These are phyloP conservation scores for Pipistrellus kuhlii DNA, from an alignment of 2,797 vertebrate species.

Conservation along the genomic window DNA sequence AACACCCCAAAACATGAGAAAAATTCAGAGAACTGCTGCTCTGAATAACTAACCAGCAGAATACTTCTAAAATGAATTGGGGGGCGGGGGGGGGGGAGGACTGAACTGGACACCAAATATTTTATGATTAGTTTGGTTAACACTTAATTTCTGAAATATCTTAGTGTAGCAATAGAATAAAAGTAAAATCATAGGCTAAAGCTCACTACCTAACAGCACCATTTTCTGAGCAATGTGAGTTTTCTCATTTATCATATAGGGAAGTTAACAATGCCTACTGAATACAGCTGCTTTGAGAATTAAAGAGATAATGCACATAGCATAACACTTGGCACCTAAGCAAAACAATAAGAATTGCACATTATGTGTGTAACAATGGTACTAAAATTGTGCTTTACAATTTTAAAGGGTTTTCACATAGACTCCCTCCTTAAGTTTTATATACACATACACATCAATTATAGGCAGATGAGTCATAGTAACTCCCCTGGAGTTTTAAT, in stretches of 20 bases:
- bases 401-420: slow-evolving; percentile 18
- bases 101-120: background rate
- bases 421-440: background rate
- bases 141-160: slow-evolving; percentile 7
- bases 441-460: background rate
- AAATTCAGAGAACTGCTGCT: background rate
- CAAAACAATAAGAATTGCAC: slow-evolving; percentile 29
- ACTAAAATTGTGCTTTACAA: background rate
- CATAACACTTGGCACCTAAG: background rate
- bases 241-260: background rate
- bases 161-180: background rate
- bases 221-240: background rate
- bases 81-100: slow-evolving; percentile 23
- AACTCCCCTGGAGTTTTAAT: background rate
- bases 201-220: background rate
- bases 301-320: background rate
- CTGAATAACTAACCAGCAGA: background rate
- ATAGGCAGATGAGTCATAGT: background rate
- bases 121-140: background rate
- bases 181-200: slow-evolving; percentile 13
- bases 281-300: slow-evolving; percentile 24
- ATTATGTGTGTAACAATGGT: background rate
- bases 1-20: background rate
- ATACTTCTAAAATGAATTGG: background rate
- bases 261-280: background rate